A percentile compares a stretch with the other conserved stretches of the same genome.
Conservation (phyloP, 2,113 vertebrate genomes). For the Gorsachius goisagi region DNA sequence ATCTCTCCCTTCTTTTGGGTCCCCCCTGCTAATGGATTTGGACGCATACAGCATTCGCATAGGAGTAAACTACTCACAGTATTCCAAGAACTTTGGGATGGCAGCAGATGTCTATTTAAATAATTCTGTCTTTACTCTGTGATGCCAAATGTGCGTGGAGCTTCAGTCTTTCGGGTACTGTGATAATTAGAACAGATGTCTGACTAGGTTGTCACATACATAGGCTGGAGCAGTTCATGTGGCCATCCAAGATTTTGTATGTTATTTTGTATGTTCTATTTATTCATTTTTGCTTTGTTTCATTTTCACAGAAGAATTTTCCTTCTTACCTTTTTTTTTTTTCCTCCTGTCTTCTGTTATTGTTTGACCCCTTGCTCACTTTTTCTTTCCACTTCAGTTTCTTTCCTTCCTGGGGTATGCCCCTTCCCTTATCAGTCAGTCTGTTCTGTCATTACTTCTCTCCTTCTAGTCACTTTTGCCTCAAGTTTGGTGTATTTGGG, state of each 20-base stretch:
- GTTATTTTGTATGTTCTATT: background rate
- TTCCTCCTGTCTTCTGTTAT: background rate
- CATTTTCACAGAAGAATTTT: background rate
- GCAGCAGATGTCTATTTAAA: background rate
- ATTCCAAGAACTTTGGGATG: background rate
- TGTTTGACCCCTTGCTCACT: background rate
- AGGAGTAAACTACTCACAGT: background rate
- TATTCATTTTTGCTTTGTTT: background rate
- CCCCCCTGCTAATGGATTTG: background rate
- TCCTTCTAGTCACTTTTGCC: background rate
- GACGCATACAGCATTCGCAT: rapidly evolving
- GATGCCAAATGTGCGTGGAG: background rate
- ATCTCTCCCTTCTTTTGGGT: background rate
- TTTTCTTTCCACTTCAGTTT: background rate
- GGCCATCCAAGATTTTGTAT: background rate
- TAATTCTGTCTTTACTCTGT: background rate
- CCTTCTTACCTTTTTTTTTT: background rate
- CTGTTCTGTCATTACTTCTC: background rate
- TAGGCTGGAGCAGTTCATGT: background rate
- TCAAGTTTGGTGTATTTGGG: background rate
- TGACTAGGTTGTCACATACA: background rate
- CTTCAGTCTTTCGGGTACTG: background rate
- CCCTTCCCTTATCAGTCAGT: background rate
- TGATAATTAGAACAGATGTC: background rate
- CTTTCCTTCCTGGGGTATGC: background rate